Evolutionary conservation across 2,888 invertebrate species (phyloP).

Genomic region (Subacronicta megacephala): DNA sequence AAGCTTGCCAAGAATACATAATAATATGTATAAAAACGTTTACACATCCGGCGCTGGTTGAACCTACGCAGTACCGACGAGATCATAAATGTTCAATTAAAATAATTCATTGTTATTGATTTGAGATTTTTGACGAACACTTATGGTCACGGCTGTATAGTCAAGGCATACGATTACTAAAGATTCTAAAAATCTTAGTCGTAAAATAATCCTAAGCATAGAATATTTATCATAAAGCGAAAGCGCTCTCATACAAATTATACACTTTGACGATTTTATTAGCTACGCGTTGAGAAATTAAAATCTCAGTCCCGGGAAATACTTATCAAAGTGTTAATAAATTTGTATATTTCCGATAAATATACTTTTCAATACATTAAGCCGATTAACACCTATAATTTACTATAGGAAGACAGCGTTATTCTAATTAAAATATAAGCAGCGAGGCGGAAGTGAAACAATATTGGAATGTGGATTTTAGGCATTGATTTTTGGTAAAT

Average conservation of each 20-base stretch:
- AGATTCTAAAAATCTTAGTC: slow-evolving; percentile 48
- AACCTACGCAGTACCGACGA: slow-evolving; percentile 42
- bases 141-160: slow-evolving; percentile 38
- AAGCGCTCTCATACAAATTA: slow-evolving; percentile 35
- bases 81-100: slow-evolving; percentile 48
- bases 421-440: slow-evolving; percentile 63
- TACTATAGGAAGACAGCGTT: slow-evolving; percentile 79
- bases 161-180: slow-evolving; percentile 30
- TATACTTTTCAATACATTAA: slow-evolving; percentile 55
- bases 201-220: slow-evolving; percentile 44
- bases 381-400: slow-evolving; percentile 63
- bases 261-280: slow-evolving; percentile 38
- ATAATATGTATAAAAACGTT: slow-evolving; percentile 76
- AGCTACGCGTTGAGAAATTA: slow-evolving; percentile 19
- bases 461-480: slow-evolving; percentile 72
- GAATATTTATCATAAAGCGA: slow-evolving; percentile 51
- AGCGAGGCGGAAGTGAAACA: slow-evolving; percentile 58
- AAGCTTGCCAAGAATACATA: slow-evolving; percentile 79
- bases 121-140: slow-evolving; percentile 39
- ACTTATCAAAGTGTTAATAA: slow-evolving; percentile 36
- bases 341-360: slow-evolving; percentile 51
- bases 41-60: slow-evolving; percentile 61
- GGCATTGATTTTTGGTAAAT: slow-evolving; percentile 70
- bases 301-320: slow-evolving; percentile 33
- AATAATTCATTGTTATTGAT: slow-evolving; percentile 25